Percentiles rank a stretch among this genome's conserved stretches.
Evolutionary conservation across 2,797 vertebrate species (phyloP).

Genomic region (Dipus sagitta): DNA sequence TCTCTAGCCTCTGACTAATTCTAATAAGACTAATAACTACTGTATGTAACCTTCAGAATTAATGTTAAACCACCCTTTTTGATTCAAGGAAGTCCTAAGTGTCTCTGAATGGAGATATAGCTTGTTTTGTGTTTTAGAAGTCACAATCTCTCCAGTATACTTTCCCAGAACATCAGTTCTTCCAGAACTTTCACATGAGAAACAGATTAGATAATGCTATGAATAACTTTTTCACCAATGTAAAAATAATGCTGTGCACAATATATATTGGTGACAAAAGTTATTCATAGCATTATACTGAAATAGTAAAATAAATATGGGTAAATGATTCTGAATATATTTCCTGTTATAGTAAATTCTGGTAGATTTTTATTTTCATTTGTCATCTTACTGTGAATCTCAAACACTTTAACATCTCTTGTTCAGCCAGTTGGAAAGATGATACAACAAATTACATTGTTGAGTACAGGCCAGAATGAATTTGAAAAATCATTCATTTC

Average conservation of each 20-base stretch:
- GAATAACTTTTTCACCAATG: too few species aligned
- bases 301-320: background rate
- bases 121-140: background rate
- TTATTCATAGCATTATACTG: background rate
- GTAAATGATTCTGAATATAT: background rate
- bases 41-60: background rate
- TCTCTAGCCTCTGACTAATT: too few species aligned
- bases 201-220: background rate
- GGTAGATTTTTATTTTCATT: background rate
- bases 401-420: background rate
- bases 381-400: background rate
- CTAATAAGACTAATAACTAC: background rate
- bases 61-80: background rate
- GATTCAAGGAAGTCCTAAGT: background rate
- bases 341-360: background rate
- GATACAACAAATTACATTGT: background rate
- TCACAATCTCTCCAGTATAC: rapidly evolving
- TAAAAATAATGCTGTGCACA: too few species aligned
- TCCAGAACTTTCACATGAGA: conserved; percentile 18
- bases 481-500: background rate
- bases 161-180: background rate
- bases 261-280: background rate
- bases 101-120: background rate
- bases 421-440: background rate
- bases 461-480: background rate